These are phyloP conservation scores for Poeciliopsis paucimaculata DNA, from an alignment of 2,797 vertebrate species.

Conservation along the genomic window DNA sequence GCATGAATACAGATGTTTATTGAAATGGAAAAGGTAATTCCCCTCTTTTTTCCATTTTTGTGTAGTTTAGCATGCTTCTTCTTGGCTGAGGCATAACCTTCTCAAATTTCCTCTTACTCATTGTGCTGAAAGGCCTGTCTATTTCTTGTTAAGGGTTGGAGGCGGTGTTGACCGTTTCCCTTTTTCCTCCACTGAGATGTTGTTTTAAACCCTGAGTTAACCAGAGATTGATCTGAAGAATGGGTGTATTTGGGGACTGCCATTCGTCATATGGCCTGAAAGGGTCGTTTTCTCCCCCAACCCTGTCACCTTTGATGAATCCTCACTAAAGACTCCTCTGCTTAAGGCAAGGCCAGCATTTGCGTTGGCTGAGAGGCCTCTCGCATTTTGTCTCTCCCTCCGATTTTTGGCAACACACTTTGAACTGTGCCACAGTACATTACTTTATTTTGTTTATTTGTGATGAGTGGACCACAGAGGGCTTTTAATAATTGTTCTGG, in stretches of 20 bases:
- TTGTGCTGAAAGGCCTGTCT: constrained; percentile 48
- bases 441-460: constrained; percentile 83
- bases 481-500: constrained; percentile 81
- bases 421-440: constrained; percentile 70
- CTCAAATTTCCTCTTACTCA: constrained; percentile 55
- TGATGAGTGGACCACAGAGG: constrained; percentile 80
- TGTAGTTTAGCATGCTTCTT: constrained; percentile 50
- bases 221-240: constrained; percentile 75
- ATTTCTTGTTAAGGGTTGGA: constrained; percentile 71
- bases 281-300: constrained; percentile 72
- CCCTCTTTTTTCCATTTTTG: constrained; percentile 44
- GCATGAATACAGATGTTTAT: constrained; percentile 46
- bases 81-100: constrained; percentile 44
- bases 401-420: constrained; percentile 49
- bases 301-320: constrained; percentile 77
- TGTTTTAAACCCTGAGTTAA: constrained; percentile 82
- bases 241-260: constrained; percentile 68
- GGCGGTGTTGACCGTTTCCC: constrained; percentile 73
- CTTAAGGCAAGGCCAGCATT: constrained; percentile 66
- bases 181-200: constrained; percentile 67
- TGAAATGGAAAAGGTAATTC: constrained; percentile 55
- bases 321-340: constrained; percentile 68
- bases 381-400: constrained; percentile 65
- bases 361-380: constrained; percentile 77
- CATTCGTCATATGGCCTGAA: constrained; percentile 72